phyloP scores from a whole-genome alignment of 2,113 vertebrate species.

The Chaetorhynchus papuensis region DNA sequence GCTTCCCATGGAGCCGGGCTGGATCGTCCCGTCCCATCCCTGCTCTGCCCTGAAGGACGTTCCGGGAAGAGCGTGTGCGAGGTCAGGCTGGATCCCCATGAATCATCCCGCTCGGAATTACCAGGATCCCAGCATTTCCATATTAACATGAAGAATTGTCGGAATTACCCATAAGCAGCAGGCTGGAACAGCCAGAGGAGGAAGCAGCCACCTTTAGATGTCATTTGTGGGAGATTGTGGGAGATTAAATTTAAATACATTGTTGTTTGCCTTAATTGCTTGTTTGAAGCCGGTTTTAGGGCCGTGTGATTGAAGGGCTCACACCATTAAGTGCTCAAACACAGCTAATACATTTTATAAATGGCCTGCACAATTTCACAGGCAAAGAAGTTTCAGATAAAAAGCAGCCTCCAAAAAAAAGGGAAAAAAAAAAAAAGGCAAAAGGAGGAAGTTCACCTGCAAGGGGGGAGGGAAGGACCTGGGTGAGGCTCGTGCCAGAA shows the following conservation, averaged over 20 bases:
- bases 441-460: not conserved
- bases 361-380: constrained; percentile 53
- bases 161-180: constrained; percentile 51
- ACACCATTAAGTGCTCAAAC: constrained; percentile 56
- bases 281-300: constrained; percentile 41
- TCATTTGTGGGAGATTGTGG: constrained; percentile 55
- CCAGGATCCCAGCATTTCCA: constrained; percentile 33
- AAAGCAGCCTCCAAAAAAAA: not conserved
- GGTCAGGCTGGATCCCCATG: constrained; percentile 31
- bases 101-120: not conserved
- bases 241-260: constrained; percentile 59
- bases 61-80: not conserved
- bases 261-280: constrained; percentile 63
- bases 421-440: not conserved
- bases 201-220: constrained; percentile 50
- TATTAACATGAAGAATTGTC: constrained; percentile 47
- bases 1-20: not conserved
- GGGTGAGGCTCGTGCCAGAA: not conserved
- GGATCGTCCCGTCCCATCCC: not conserved
- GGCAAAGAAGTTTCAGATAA: constrained; percentile 45
- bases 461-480: not conserved
- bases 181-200: constrained; percentile 47
- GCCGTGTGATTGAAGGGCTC: constrained; percentile 40
- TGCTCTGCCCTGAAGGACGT: constrained; percentile 16
- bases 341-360: constrained; percentile 46